phyloP scores from a whole-genome alignment of 37 sponge, comb jelly and placozoan genomes.

The Crambe crambe region DNA sequence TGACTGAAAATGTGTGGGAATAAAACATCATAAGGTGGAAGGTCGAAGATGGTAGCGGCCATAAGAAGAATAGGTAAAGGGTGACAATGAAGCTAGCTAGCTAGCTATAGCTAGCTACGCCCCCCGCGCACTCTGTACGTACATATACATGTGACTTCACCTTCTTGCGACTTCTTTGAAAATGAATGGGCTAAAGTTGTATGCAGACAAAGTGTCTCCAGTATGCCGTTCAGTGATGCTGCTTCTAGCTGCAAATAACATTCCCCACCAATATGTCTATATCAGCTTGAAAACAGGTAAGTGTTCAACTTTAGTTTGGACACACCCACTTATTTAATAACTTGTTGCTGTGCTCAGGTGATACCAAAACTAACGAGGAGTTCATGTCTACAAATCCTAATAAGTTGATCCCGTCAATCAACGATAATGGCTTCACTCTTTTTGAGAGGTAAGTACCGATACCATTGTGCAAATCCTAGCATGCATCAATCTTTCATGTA shows the following conservation, averaged over 20 bases:
- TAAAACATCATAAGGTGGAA: conserved; percentile 33
- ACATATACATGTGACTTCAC: not conserved
- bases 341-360: conserved; percentile 15
- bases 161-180: no score
- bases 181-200: conserved; percentile 59
- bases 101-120: no score
- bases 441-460: conserved; percentile 53
- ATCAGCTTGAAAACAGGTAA: conserved; percentile 46
- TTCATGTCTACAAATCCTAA: conserved; percentile 40
- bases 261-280: conserved; percentile 38
- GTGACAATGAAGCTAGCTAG: no score
- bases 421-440: conserved; percentile 66
- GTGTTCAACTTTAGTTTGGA: no score
- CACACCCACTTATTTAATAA: not conserved
- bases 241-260: conserved; percentile 54
- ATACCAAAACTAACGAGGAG: conserved; percentile 21
- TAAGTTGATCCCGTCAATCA: conserved; percentile 40
- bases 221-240: conserved; percentile 66
- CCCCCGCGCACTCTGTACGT: no score
- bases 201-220: conserved; percentile 62
- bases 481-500: not conserved
- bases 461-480: not conserved
- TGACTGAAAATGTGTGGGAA: conserved; percentile 29
- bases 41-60: conserved; percentile 4
- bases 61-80: no score